A percentile compares a stretch with the other conserved stretches of the same genome.
Conservation (phyloP, 2,113 vertebrate species). For the Heptranchias perlo region DNA sequence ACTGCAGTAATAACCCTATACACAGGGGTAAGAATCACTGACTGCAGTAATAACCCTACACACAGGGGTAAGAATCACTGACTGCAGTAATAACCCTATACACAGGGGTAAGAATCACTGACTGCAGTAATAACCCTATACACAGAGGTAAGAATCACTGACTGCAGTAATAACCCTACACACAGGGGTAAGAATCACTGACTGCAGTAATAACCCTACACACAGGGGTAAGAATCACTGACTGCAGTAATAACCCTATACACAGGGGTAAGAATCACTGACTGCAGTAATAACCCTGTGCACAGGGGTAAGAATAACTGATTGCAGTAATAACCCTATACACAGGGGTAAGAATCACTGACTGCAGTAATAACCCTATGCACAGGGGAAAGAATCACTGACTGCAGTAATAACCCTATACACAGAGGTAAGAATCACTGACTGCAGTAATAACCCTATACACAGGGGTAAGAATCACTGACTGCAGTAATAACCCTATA, state of each 20-base stretch:
- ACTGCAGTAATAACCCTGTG: neutral
- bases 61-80: too few species aligned
- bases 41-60: too few species aligned
- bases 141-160: neutral
- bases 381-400: neutral
- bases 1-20: too few species aligned
- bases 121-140: neutral
- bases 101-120: neutral
- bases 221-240: neutral
- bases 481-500: neutral
- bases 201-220: too few species aligned
- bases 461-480: neutral
- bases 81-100: neutral
- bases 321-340: neutral
- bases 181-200: too few species aligned
- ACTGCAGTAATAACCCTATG: neutral
- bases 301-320: neutral
- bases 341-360: neutral
- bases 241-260: neutral
- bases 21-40: too few species aligned
- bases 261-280: neutral
- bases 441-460: too few species aligned
- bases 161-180: neutral
- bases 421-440: too few species aligned
- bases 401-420: neutral